Base-by-base conservation (phyloP, 2,113 vertebrate species). In the Thomomys bottae region DNA sequence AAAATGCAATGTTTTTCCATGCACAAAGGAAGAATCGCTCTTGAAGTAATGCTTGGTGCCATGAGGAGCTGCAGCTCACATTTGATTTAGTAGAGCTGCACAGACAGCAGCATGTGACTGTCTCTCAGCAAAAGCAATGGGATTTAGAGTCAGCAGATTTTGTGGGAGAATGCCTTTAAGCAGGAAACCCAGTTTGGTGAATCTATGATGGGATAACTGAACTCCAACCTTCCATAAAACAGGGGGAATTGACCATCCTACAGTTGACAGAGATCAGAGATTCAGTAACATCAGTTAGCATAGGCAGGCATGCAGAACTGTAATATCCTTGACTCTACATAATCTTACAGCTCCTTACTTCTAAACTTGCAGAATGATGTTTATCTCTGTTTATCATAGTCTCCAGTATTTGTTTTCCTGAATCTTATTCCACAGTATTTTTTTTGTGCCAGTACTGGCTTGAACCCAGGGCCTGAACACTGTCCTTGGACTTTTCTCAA, bases 1-100 rank as follows among this genome's bases (percentile, higher is more conserved):
- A 95, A 95, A 96, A 95, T 93, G 90, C 64, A 94, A 93, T n/a
- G 95, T 93, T 90, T 94, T 90, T 88, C 77, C 32, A 95, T 81
- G 64, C 71, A 95, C 94, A 88, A 93, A 95, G 84, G 93, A 91
- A 95, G 76, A 95, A 90, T 95, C 81, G 84, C 49, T 95, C 94
- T 93, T 96, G 86, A 92, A 95, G 84, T 86, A 90, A 88, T 0
- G 2, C 28, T 64, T 79, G 63, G 73, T 80, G 80, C 84, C 84
- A 40, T 12, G 80, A 95, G 54, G 40, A 87, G 67, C 68, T 67
- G 73, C 71, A 67, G 77, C 77, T 89, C 84, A 91, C 5, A 42
- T 57, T 94, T 95, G 94, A 96, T 94, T 95, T 94, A 93, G 83
- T 82, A 68, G 79, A 88, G 71, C 61, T 83, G 63, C 66, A 38